Percentiles rank a stretch among this genome's conserved stretches.
phyloP scores from a whole-genome alignment of 2,113 vertebrate genomes.

The Poeciliopsis turrubarensis region DNA sequence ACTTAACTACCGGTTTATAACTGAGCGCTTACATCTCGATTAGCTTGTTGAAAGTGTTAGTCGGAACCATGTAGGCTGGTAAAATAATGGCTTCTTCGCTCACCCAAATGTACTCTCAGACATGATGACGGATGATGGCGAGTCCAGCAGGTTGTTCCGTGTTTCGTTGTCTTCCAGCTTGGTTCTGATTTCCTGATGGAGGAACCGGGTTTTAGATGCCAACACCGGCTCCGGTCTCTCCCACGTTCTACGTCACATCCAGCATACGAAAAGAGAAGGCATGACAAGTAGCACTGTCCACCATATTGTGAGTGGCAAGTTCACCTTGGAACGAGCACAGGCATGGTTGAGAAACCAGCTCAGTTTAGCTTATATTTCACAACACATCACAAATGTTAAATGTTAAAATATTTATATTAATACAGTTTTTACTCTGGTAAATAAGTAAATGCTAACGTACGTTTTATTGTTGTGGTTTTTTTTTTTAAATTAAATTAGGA shows the following conservation, averaged over 20 bases:
- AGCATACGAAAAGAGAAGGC: rapidly evolving
- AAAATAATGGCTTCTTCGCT: constrained; percentile 19
- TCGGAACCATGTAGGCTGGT: not conserved
- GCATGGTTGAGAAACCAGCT: not conserved
- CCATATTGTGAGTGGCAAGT: not conserved
- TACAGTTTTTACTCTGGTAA: no score
- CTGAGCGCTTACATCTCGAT: not conserved
- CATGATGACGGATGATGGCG: constrained; percentile 3
- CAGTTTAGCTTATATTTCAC: no score
- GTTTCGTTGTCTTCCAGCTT: not conserved
- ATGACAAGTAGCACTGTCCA: not conserved
- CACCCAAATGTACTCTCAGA: constrained; percentile 32
- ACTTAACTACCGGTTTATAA: not conserved
- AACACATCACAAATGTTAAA: no score
- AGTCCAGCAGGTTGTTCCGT: not conserved
- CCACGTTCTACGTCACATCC: not conserved
- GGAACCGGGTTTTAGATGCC: not conserved
- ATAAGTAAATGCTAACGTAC: no score
- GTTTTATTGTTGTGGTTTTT: no score
- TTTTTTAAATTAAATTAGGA: no score
- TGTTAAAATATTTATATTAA: no score
- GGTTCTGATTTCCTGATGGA: constrained; percentile 11
- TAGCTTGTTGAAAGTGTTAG: not conserved
- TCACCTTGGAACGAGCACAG: not conserved
- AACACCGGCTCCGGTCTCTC: not conserved